Percentiles rank a stretch among this genome's conserved stretches.
Evolutionary conservation across 1,140 invertebrate genomes (phyloP).

Genomic region (Bilobella aurantiaca): DNA sequence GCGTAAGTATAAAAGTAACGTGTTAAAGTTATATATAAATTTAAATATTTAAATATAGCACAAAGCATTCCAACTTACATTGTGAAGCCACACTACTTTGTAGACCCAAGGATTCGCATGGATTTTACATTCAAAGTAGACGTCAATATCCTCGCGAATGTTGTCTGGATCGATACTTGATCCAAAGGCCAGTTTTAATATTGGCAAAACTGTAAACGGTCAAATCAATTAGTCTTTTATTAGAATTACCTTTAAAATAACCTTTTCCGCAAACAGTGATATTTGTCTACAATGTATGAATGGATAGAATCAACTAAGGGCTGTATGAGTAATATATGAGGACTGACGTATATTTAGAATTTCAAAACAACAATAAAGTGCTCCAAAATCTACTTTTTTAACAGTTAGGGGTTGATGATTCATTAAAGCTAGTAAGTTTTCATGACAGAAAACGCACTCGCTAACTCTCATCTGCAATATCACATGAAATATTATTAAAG

Average conservation of each 20-base stretch:
- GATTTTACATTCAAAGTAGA: conserved; percentile 80
- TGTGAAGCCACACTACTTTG: conserved; percentile 83
- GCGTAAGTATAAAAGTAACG: not conserved
- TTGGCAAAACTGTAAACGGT: conserved; percentile 56
- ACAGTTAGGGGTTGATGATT: too few relatives aligned
- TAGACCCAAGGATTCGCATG: conserved; percentile 72
- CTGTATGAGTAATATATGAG: too few relatives aligned
- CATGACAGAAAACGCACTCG: too few relatives aligned
- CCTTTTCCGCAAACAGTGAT: too few relatives aligned
- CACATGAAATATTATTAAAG: conserved; percentile 1
- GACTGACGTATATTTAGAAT: too few relatives aligned
- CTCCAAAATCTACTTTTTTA: too few relatives aligned
- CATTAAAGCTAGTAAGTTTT: too few relatives aligned
- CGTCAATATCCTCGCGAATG: conserved; percentile 72
- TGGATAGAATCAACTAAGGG: too few relatives aligned
- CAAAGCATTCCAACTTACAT: conserved; percentile 55
- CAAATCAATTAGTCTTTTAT: not conserved
- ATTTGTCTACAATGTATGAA: too few relatives aligned
- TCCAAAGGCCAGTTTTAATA: conserved; percentile 59
- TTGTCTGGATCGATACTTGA: conserved; percentile 74
- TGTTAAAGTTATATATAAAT: not conserved
- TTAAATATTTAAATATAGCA: not conserved
- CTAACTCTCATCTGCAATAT: too few relatives aligned
- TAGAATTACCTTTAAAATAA: too few relatives aligned
- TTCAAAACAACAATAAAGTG: too few relatives aligned